These are phyloP conservation scores for Oligia fasciuncula DNA, from an alignment of 2,888 invertebrate genomes.

Conservation along the genomic window DNA sequence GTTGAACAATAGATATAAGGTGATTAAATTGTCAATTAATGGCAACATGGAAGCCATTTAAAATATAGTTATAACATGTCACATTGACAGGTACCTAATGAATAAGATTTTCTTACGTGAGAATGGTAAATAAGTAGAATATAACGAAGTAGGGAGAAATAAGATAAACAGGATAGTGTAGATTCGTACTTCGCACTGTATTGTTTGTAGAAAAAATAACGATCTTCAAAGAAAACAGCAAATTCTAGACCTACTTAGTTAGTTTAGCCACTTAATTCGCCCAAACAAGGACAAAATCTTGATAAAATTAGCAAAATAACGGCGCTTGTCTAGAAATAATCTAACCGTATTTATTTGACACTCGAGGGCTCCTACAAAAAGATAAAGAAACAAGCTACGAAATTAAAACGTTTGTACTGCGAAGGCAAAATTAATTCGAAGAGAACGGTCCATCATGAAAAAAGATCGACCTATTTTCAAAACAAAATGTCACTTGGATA, in stretches of 20 bases:
- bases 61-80: conserved; percentile 5
- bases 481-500: conserved; percentile 4
- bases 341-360: neutral
- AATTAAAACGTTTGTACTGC: neutral
- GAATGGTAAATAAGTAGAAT: neutral
- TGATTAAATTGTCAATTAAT: conserved; percentile 32
- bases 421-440: neutral
- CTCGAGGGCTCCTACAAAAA: neutral
- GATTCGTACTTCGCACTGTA: neutral
- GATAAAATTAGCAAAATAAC: neutral
- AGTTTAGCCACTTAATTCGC: neutral
- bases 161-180: neutral
- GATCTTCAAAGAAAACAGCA: neutral
- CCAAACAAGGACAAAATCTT: neutral
- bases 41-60: conserved; percentile 31
- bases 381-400: neutral
- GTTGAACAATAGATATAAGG: conserved; percentile 35
- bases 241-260: neutral
- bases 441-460: neutral
- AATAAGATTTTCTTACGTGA: neutral
- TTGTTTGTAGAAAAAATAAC: neutral
- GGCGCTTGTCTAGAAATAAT: neutral
- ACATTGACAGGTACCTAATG: conserved; percentile 10
- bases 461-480: neutral
- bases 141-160: neutral